phyloP scores from a whole-genome alignment of 2,113 vertebrate species.

The Malurus melanocephalus region DNA sequence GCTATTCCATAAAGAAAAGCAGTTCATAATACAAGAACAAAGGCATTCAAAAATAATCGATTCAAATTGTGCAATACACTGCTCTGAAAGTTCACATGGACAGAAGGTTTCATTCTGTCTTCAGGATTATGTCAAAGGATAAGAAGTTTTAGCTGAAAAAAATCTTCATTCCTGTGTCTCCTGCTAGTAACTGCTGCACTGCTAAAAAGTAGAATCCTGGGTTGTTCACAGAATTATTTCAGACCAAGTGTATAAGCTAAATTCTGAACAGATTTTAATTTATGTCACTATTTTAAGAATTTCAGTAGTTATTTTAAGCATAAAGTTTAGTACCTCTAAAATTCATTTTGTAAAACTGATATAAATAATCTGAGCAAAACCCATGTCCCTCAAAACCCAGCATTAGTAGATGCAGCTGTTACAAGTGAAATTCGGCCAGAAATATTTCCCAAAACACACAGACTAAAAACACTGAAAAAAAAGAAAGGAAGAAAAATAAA shows the following conservation, averaged over 20 bases:
- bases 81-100: constrained; percentile 17
- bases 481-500: no score
- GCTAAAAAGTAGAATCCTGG: not conserved
- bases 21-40: not conserved
- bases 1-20: not conserved
- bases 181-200: not conserved
- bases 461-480: not conserved
- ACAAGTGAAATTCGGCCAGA: not conserved
- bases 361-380: not conserved
- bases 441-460: not conserved
- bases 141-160: constrained; percentile 23
- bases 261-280: not conserved
- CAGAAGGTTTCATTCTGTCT: not conserved
- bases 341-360: not conserved
- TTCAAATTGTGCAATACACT: constrained; percentile 3
- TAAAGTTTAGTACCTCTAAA: not conserved
- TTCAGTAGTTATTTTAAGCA: not conserved
- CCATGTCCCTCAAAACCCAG: not conserved
- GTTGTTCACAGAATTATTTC: not conserved
- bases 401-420: not conserved
- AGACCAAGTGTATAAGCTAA: not conserved
- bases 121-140: not conserved
- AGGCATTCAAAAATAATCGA: constrained; percentile 27
- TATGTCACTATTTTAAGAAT: not conserved
- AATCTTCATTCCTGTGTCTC: not conserved